phyloP scores from a whole-genome alignment of 2,113 vertebrate species.

The Tyto alba region DNA sequence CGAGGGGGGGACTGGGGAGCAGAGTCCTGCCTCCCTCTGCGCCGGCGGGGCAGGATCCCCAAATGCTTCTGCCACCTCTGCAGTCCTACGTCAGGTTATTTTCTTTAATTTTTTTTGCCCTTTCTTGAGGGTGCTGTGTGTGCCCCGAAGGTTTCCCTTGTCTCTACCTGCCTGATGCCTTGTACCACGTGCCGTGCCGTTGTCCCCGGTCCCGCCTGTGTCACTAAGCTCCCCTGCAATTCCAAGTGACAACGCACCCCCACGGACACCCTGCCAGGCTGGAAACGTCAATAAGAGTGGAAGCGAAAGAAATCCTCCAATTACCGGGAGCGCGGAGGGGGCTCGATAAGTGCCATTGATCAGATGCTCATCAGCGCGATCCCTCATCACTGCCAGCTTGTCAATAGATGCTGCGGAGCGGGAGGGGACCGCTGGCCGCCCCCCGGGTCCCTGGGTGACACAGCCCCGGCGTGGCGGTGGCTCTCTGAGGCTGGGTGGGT shows the following conservation, averaged over 20 bases:
- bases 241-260: not conserved
- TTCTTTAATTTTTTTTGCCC: not conserved
- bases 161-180: not conserved
- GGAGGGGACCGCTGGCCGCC: conserved; percentile 19
- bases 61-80: not conserved
- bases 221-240: not conserved
- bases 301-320: not conserved
- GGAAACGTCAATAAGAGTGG: not conserved
- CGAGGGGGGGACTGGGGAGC: rapidly evolving
- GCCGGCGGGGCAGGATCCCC: not conserved
- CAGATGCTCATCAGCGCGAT: not conserved
- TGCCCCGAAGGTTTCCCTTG: rapidly evolving
- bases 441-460: conserved; percentile 55
- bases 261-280: not conserved
- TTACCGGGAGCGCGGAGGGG: not conserved
- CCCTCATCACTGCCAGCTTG: conserved; percentile 61
- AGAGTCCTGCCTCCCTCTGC: not conserved
- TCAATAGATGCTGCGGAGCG: conserved; percentile 39
- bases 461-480: conserved; percentile 31
- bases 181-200: rapidly evolving
- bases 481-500: not conserved
- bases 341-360: conserved; percentile 5
- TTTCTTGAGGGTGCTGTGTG: rapidly evolving
- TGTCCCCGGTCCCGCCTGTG: not conserved
- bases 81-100: rapidly evolving